These are phyloP conservation scores for Dolichoris vasculosae DNA, from an alignment of 1,140 invertebrate genomes.

Conservation along the genomic window DNA sequence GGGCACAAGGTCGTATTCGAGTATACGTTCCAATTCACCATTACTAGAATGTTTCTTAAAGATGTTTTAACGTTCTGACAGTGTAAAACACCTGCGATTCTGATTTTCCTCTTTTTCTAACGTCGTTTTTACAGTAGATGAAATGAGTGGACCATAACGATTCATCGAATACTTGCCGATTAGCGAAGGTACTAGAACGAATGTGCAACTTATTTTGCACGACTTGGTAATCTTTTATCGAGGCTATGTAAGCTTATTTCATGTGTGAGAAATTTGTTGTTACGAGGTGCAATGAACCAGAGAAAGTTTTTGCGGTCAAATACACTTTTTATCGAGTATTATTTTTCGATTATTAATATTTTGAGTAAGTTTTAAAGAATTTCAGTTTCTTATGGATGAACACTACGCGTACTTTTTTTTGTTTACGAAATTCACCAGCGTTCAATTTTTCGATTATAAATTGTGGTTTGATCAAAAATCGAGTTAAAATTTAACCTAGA, in stretches of 20 bases:
- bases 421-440: background rate
- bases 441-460: background rate
- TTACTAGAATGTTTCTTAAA: constrained; percentile 15
- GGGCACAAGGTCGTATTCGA: constrained; percentile 31
- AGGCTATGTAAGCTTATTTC: background rate
- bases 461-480: no score
- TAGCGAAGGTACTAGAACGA: background rate
- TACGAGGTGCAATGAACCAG: background rate
- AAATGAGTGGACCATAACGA: background rate
- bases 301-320: background rate
- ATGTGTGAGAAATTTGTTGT: background rate
- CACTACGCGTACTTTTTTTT: no score
- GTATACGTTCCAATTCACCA: constrained; percentile 30
- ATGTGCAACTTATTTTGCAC: background rate
- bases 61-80: background rate
- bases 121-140: background rate
- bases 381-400: no score
- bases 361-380: no score
- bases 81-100: background rate
- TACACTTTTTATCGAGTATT: background rate
- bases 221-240: background rate
- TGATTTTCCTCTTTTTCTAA: background rate
- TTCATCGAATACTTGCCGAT: background rate
- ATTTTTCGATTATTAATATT: no score
- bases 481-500: no score